These are phyloP conservation scores for Nanorana parkeri DNA, from an alignment of 2,113 vertebrate species.

Conservation along the genomic window DNA sequence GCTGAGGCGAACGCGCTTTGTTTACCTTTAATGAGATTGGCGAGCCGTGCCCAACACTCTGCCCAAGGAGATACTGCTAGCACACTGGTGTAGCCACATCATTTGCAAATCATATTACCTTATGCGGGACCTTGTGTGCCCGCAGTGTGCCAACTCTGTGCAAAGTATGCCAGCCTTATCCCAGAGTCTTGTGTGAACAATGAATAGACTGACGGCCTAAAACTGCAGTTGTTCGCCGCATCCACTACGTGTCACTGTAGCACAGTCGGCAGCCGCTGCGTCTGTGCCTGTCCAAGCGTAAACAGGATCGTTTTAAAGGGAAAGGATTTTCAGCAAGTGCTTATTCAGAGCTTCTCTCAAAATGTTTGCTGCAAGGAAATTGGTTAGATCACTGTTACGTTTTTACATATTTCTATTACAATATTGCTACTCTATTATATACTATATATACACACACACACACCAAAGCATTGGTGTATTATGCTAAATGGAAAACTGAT, in stretches of 20 bases:
- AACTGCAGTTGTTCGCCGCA: neutral
- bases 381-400: no score
- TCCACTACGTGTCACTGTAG: conserved; percentile 17
- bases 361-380: no score
- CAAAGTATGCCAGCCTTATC: conserved; percentile 21
- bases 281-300: no score
- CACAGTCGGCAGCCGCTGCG: neutral
- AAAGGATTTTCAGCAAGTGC: no score
- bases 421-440: no score
- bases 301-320: no score
- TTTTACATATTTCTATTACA: no score
- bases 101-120: conserved; percentile 37
- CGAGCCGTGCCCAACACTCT: conserved; percentile 5
- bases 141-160: conserved; percentile 34
- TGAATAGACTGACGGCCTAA: neutral
- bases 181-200: conserved; percentile 9
- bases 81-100: neutral
- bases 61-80: conserved; percentile 35
- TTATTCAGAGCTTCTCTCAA: no score
- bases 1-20: neutral
- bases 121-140: conserved; percentile 32
- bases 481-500: no score
- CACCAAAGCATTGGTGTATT: no score
- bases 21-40: conserved; percentile 36
- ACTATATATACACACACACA: no score